Evolutionary conservation across 2,888 invertebrate species (phyloP).

Genomic region (Lasioglossum marginatum): DNA sequence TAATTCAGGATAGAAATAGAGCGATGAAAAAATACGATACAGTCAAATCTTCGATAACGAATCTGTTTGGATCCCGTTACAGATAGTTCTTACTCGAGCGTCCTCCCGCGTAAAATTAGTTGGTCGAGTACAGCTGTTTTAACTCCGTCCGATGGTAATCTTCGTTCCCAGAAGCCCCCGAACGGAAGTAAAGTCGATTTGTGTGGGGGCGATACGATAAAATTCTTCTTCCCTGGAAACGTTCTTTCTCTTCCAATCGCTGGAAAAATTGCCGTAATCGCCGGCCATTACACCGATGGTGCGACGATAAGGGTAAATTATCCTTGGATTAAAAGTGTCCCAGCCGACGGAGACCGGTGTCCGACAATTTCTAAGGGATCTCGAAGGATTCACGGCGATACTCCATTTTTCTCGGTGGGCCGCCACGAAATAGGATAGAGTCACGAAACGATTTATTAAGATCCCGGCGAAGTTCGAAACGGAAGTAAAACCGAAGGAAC

Average conservation of each 20-base stretch:
- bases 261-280: constrained; percentile 48
- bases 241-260: constrained; percentile 2
- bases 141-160: neutral
- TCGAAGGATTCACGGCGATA: constrained; percentile 43
- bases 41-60: neutral
- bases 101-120: neutral
- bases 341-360: constrained; percentile 15
- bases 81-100: neutral
- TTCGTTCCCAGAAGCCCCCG: neutral
- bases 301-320: constrained; percentile 54
- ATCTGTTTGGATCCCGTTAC: neutral
- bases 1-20: no score
- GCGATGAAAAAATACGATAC: no score
- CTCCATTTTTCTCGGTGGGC: constrained; percentile 60
- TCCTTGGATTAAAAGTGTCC: constrained; percentile 59
- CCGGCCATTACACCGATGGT: constrained; percentile 40
- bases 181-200: constrained; percentile 4
- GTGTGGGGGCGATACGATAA: constrained; percentile 15
- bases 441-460: constrained; percentile 66
- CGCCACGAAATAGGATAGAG: constrained; percentile 49
- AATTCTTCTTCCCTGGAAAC: neutral
- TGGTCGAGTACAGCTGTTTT: neutral
- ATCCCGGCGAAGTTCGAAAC: constrained; percentile 61
- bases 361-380: constrained; percentile 57
- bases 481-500: constrained; percentile 35